phyloP scores from a whole-genome alignment of 2,113 vertebrate genomes.

The Circaetus gallicus region DNA sequence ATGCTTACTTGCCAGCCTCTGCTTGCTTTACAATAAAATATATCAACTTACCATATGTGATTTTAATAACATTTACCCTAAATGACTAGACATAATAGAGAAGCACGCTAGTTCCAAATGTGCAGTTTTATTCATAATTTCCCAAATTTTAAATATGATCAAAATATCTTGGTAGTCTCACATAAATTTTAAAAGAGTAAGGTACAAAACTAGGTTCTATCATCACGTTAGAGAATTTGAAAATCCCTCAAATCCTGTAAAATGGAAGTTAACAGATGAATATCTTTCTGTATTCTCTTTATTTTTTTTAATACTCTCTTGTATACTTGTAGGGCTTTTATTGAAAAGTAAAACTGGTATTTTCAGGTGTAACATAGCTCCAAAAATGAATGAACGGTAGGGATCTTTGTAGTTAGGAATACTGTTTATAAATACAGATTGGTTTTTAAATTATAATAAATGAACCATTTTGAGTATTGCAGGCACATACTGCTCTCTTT shows the following conservation, averaged over 20 bases:
- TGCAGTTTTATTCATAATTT: not conserved
- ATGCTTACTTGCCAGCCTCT: not conserved
- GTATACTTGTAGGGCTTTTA: not conserved
- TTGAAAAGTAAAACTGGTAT: not conserved
- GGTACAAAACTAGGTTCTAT: not conserved
- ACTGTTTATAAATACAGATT: not conserved
- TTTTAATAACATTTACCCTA: not conserved
- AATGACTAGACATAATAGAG: not conserved
- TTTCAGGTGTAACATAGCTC: not conserved
- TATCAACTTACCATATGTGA: not conserved
- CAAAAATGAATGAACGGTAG: not conserved
- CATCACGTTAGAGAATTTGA: not conserved
- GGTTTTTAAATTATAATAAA: not conserved
- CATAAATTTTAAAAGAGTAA: not conserved
- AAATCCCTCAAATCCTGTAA: not conserved
- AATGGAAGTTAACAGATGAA: not conserved
- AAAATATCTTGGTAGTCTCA: not conserved
- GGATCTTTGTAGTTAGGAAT: not conserved
- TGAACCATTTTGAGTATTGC: not conserved
- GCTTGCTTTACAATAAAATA: not conserved
- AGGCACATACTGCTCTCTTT: not conserved
- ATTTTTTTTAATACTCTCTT: not conserved
- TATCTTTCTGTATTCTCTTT: not conserved
- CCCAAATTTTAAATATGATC: not conserved
- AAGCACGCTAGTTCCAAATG: not conserved